Conservation (phyloP, 2,888 invertebrate genomes). For the Hypercompe scribonia region DNA sequence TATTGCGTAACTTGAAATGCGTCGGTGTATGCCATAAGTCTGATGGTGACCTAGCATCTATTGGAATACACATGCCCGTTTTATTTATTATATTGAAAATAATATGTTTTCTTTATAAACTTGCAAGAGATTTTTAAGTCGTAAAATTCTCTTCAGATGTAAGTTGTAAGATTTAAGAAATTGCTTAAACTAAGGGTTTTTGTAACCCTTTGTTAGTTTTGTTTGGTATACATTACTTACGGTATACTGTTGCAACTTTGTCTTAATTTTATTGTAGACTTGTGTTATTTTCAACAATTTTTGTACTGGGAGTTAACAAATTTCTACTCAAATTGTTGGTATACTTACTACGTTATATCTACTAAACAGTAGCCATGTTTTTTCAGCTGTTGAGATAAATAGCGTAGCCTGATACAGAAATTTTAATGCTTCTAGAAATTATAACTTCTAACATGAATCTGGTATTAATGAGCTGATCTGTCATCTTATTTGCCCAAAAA, state of each 20-base stretch:
- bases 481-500: neutral
- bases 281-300: neutral
- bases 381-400: neutral
- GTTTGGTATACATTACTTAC: neutral
- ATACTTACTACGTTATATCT: neutral
- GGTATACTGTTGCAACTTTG: neutral
- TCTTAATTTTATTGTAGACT: neutral
- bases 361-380: neutral
- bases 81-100: constrained; percentile 12
- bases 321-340: neutral
- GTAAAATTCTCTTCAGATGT: constrained; percentile 10
- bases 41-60: constrained; percentile 14
- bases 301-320: neutral
- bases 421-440: neutral
- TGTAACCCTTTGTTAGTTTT: neutral
- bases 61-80: constrained; percentile 15
- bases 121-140: constrained; percentile 17
- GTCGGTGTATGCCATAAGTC: neutral
- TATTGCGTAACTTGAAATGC: constrained; percentile 25
- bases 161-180: constrained; percentile 10
- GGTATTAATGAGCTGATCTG: neutral
- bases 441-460: neutral
- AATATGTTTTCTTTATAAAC: constrained; percentile 24
- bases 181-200: neutral
- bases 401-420: neutral